Evolutionary conservation across 2,113 vertebrate genomes (phyloP), one percentile per base, ranked within the genome.

Genomic region (Tupaia chinensis): DNA sequence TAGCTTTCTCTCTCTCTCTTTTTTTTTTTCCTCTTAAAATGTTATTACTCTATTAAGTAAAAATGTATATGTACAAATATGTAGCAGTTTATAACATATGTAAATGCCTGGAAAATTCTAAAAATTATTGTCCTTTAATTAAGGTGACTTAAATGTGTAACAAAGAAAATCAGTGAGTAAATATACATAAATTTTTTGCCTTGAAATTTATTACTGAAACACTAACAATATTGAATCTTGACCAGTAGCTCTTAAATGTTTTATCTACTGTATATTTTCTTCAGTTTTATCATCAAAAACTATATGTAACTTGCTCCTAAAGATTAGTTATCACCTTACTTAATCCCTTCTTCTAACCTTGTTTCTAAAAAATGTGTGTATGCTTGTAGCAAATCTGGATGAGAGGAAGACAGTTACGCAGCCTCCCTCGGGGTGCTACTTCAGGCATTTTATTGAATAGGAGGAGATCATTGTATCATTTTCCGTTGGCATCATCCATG

Each of bases 211-310:
- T 61, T 93, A 88, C 32, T 72, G 34, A 56, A 77, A 73, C 89
- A 6, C 13, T 60, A 94, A 60, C 8, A 77, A 10, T 85, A 88
- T 85, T 79, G 29, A 90, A 63, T 15, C 17, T 19, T 91, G 27
- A 65, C n/a, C 68, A 54, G 89, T 94, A 94, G 16, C 53, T 92
- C 89, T 96, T 77, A 72, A 82, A 44, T 89, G 56, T 87, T 70
- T 92, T 84, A 25, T 58, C 56, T 79, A 58, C 17, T 91, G 2
- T 73, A 58, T 93, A 60, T 78, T 79, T 13, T 82, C 20, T 94
- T 94, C 8, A 82, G 5, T 91, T 88, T 85, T 88, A 17, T 93
- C 65, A 86, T 66, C 93, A 44, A 91, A 79, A 91, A 32, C 22
- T 60, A 29, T 10, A 44, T 88, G 13, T 78, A 63, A 66, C 87